phyloP scores from a whole-genome alignment of 2,888 invertebrate species.

The Plebejus argus region DNA sequence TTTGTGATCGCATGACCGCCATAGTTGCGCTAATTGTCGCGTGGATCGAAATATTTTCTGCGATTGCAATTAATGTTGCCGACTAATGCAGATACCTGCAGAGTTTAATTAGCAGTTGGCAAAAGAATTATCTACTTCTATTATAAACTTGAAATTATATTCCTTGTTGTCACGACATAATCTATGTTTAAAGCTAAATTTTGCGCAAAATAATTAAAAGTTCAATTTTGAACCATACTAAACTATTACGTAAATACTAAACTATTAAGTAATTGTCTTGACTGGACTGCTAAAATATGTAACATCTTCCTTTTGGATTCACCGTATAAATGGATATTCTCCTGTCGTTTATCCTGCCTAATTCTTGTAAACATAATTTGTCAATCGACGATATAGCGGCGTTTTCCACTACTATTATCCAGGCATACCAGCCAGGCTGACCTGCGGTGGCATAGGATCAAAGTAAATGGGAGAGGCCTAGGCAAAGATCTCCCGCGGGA shows the following conservation, averaged over 20 bases:
- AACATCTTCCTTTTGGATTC: no score
- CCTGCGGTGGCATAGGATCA: no score
- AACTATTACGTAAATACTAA: no score
- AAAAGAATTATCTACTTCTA: background rate
- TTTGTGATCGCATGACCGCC: constrained; percentile 30
- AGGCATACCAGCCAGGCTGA: no score
- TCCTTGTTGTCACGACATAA: background rate
- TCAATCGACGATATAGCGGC: no score
- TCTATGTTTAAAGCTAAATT: background rate
- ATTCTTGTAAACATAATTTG: no score
- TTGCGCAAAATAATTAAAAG: background rate
- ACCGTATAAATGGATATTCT: no score
- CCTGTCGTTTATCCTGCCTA: no score
- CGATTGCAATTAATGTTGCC: constrained; percentile 32
- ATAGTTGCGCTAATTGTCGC: constrained; percentile 30
- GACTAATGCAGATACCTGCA: constrained; percentile 33
- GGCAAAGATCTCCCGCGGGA: no score
- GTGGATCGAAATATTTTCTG: constrained; percentile 32
- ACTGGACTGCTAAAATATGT: background rate
- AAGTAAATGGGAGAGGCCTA: no score
- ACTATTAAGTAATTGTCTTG: no score
- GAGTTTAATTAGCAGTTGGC: constrained; percentile 27
- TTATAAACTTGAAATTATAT: constrained; percentile 2
- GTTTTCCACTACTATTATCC: no score
- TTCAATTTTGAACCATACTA: background rate